These are phyloP conservation scores for Burhinus bistriatus DNA, from an alignment of 2,113 vertebrate genomes.

Conservation along the genomic window DNA sequence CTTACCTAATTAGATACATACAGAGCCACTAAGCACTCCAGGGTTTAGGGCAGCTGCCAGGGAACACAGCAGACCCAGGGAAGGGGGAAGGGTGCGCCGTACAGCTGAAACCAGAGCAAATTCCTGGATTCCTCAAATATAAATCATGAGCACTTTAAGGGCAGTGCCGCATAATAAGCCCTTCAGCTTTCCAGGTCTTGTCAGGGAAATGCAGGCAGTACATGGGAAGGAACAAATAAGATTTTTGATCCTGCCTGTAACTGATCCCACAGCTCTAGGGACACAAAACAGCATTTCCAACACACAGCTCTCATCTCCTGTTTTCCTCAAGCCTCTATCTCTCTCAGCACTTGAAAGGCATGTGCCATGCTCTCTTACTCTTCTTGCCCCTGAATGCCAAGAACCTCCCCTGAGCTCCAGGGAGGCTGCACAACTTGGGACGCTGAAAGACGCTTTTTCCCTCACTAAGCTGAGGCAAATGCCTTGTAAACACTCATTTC, in stretches of 20 bases:
- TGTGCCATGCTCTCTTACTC: background rate
- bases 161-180: background rate
- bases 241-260: slow-evolving; percentile 1
- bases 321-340: background rate
- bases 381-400: background rate
- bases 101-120: slow-evolving; percentile 30
- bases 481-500: slow-evolving; percentile 18
- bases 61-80: background rate
- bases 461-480: background rate
- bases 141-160: background rate
- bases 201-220: background rate
- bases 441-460: background rate
- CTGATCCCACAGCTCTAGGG: background rate
- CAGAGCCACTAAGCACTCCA: background rate
- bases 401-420: background rate
- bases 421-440: background rate
- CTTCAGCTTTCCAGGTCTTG: slow-evolving; percentile 27
- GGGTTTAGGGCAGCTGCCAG: slow-evolving; percentile 50
- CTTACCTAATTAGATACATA: slow-evolving; percentile 39
- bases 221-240: background rate
- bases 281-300: background rate
- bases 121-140: slow-evolving; percentile 52
- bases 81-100: slow-evolving; percentile 8
- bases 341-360: background rate
- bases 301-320: background rate